Percentiles rank a stretch among this genome's conserved stretches.
Evolutionary conservation across 1,140 invertebrate species (phyloP).

Genomic region (Ooceraea biroi): DNA sequence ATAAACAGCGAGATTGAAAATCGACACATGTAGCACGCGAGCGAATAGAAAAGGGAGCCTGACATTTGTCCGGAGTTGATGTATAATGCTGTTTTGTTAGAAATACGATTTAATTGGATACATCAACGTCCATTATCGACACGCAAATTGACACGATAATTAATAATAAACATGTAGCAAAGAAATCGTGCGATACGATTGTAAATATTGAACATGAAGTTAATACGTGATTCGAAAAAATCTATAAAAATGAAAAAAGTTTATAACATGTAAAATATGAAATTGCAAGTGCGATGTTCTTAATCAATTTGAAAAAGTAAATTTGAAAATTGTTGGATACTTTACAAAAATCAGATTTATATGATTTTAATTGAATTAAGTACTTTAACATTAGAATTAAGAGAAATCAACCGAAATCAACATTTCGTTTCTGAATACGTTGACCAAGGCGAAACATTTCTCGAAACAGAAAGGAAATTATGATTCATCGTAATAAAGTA

Average conservation of each 20-base stretch:
- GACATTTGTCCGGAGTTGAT: conserved; percentile 22
- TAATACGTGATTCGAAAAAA: not conserved
- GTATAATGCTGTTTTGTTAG: conserved; percentile 37
- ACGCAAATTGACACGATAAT: conserved; percentile 44
- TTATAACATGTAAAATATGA: not conserved
- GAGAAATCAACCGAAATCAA: not conserved
- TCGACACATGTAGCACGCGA: not conserved
- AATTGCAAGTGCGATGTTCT: not conserved
- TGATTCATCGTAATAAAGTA: conserved; percentile 14
- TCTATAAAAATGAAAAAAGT: not conserved
- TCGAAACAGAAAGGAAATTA: conserved; percentile 18
- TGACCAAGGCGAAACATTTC: not conserved
- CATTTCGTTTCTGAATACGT: conserved; percentile 6
- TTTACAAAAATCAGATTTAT: not conserved
- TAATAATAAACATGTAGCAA: conserved; percentile 29
- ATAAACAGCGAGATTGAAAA: conserved; percentile 51
- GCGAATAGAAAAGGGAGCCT: conserved; percentile 5
- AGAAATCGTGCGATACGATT: conserved; percentile 7
- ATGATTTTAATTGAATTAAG: not conserved
- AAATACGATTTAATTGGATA: conserved; percentile 45
- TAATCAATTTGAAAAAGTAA: not conserved
- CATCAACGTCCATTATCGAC: conserved; percentile 43
- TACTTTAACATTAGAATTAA: not conserved
- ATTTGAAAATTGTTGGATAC: not conserved
- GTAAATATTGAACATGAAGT: not conserved